Evolutionary conservation across 2,113 vertebrate species (phyloP), one percentile per base, ranked within the genome.

Genomic region (Peromyscus maniculatus): DNA sequence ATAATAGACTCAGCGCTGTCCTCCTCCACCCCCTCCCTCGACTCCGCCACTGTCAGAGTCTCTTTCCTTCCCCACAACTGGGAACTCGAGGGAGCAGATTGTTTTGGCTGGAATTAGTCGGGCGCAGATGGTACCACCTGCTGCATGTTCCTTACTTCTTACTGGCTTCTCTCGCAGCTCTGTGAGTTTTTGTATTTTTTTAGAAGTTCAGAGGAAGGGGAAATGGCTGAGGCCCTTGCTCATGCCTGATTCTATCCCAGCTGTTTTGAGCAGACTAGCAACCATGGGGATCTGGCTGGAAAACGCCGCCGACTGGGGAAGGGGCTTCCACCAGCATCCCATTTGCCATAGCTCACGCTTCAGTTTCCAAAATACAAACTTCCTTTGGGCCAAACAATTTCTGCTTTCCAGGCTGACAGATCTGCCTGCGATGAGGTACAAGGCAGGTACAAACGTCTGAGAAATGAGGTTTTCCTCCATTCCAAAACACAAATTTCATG

Each of bases 81-180:
- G 97, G 97, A 98, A 64, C 97, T 93, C 98, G 95, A 52, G 6
- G 97, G 98, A 98, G 98, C 98, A 98, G 98, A 99, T 98, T 98
- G 98, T 98, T 98, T 97, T 95, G 98, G 98, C 89, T 55, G 96
- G 98, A 98, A 98, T 94, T 97, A 98, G 98, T 91, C 46, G 96
- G 98, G 97, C 98, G 97, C 98, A 99, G 98, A 99, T 99, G 98
- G 98, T 98, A 98, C 98, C 98, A 98, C 98, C 98, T 99, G 98
- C 98, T 98, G 98, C 98, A 98, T 10, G 21, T 90, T 98, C 93
- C 97, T 98, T 98, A 97, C 98, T 99, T 98, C 98, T 98, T 98
- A 97, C 95, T 98, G 98, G 96, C 97, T 98, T 97, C 98, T 98
- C 79, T 97, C 97, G 94, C 97, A 80, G 96, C 97, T 96, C 94